Base-by-base conservation (phyloP, 2,113 vertebrate genomes). In the Peromyscus maniculatus region DNA sequence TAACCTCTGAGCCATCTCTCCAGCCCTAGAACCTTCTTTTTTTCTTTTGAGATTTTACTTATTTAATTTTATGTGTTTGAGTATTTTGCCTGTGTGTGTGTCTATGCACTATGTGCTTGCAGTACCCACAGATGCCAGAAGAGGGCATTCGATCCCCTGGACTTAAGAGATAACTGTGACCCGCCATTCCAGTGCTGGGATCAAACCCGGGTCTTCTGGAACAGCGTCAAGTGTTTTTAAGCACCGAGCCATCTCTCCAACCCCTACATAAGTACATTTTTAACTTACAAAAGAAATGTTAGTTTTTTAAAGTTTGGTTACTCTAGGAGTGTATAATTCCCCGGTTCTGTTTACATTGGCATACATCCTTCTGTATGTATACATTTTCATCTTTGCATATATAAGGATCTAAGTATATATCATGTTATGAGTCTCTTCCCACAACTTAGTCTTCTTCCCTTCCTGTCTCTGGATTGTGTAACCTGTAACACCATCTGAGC, bases 261-360 rank as follows among this genome's bases (percentile, higher is more conserved):
- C 16, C n/a, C 22, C 22, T 95, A 74, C 15, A 22, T 57, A 66
- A 39, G 62, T 67, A 62, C 84, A 11, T 89, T 93, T 93, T 39
- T 88, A 88, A 86, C 72, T n/a, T 69, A 87, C 31, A 82, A 66
- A 96, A 59, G 46, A 78, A 86, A 46, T n/a, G 36, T 19, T 46
- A n/a, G n/a, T 26, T 39, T 59, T 57, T 64, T 59, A 90, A 92
- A 78, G 87, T 91, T 72, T 64, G 67, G 49, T 46, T n/a, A 13
- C 21, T 57, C 39, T 39, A 86, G 21, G 67, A 69, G 21, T 67
- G 11, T 80, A 67, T 57, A 55, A 82, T 49, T 2, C 17, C 24
- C 22, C 2, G 33, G 0, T 59, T 87, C 59, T 84, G 62, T 86
- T 67, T 31, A 86, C 39, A 10, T 69, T 93, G 75, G 11, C 71